Evolutionary conservation across 1,140 invertebrate species (phyloP).

Genomic region (Diuraphis noxia): DNA sequence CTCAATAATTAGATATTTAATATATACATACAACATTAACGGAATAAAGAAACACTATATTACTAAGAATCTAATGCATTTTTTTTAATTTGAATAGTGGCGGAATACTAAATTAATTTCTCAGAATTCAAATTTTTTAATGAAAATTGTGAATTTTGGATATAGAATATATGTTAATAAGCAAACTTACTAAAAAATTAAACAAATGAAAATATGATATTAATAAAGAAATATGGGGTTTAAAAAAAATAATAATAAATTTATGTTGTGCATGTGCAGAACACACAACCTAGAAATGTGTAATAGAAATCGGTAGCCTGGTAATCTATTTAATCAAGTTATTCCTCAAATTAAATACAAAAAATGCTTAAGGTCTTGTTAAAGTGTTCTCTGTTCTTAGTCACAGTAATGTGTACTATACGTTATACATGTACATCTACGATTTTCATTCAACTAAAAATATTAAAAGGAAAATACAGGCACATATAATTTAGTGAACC

Average conservation of each 20-base stretch:
- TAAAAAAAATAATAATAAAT: neutral
- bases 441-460: neutral
- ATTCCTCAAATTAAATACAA: neutral
- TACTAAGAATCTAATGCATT: neutral
- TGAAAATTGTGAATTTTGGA: neutral
- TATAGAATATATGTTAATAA: neutral
- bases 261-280: neutral
- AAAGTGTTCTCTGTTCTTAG: neutral
- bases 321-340: neutral
- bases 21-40: neutral
- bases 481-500: constrained; percentile 3
- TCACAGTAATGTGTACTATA: neutral
- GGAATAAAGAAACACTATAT: too few relatives aligned
- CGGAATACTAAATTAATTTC: too few relatives aligned
- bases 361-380: neutral
- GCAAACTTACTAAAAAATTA: neutral
- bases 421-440: too few relatives aligned
- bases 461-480: constrained; percentile 14
- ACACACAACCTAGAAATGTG: neutral
- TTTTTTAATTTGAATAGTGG: neutral
- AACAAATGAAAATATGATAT: neutral
- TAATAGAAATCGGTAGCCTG: neutral
- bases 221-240: neutral
- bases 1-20: neutral
- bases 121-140: too few relatives aligned